phyloP scores from a whole-genome alignment of 2,797 vertebrate species.

The Cercopithecus petaurista region DNA sequence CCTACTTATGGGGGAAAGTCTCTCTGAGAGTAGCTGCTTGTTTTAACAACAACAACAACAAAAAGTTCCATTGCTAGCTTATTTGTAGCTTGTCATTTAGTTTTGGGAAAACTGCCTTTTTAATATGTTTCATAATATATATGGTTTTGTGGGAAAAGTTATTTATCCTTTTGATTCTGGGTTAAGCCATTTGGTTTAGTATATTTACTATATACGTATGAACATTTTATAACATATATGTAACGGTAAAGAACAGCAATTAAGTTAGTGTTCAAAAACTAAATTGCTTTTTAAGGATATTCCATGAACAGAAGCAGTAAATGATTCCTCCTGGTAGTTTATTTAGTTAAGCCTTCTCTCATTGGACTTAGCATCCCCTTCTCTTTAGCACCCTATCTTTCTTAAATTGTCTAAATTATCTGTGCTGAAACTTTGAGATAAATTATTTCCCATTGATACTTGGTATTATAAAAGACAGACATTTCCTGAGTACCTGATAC shows the following conservation, averaged over 20 bases:
- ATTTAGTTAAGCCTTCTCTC: neutral
- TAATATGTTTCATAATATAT: slow-evolving; percentile 18
- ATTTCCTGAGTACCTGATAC: neutral
- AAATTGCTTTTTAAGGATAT: slow-evolving; percentile 24
- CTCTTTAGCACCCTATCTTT: neutral
- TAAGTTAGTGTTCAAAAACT: slow-evolving; percentile 48
- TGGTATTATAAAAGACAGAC: slow-evolving; percentile 2
- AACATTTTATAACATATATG: neutral
- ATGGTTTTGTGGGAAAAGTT: slow-evolving; percentile 38
- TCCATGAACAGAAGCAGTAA: slow-evolving; percentile 1
- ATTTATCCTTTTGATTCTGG: slow-evolving; percentile 25
- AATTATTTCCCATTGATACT: neutral
- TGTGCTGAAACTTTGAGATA: slow-evolving; percentile 37
- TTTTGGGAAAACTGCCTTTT: slow-evolving; percentile 40
- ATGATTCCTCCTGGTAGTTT: neutral
- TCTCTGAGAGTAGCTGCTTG: neutral
- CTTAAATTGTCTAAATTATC: slow-evolving; percentile 15
- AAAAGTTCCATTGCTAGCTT: neutral
- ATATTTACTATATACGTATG: neutral
- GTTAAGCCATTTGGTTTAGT: slow-evolving; percentile 14
- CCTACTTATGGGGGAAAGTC: neutral
- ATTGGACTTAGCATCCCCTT: neutral
- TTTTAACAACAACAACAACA: neutral
- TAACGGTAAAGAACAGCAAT: neutral
- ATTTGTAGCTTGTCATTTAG: slow-evolving; percentile 14